These are phyloP conservation scores for Dallia pectoralis DNA, from an alignment of 2,797 vertebrate species.

Conservation along the genomic window DNA sequence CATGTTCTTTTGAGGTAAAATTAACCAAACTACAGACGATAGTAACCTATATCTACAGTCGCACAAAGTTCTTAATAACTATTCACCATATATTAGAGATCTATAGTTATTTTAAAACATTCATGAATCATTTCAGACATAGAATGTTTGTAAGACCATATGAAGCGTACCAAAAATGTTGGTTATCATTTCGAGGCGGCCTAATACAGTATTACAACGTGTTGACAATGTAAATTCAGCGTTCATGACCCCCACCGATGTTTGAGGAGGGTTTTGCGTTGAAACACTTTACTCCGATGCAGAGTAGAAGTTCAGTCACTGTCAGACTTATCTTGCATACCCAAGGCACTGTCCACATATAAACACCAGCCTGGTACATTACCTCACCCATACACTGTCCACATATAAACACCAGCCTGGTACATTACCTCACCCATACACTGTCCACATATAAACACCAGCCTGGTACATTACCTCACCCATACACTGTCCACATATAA, in stretches of 20 bases:
- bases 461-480: not conserved
- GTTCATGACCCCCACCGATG: slow-evolving; percentile 23
- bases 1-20: not conserved
- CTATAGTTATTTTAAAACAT: not conserved
- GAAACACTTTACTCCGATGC: slow-evolving; percentile 8
- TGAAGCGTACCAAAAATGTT: not conserved
- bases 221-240: slow-evolving; percentile 1
- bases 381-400: not conserved
- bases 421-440: no score
- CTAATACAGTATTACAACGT: slow-evolving; percentile 20
- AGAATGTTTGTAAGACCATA: not conserved
- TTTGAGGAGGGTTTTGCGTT: not conserved
- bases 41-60: slow-evolving; percentile 17
- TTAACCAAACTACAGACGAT: slow-evolving; percentile 6
- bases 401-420: no score
- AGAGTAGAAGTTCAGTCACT: slow-evolving; percentile 22
- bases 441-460: not conserved
- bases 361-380: no score
- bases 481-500: slow-evolving; percentile 18
- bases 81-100: not conserved
- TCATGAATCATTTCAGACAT: not conserved
- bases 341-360: slow-evolving; percentile 20
- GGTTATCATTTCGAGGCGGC: not conserved
- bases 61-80: not conserved
- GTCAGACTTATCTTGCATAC: slow-evolving; percentile 12